phyloP scores from a whole-genome alignment of 1,140 invertebrate species.

The Drosophila guanche region DNA sequence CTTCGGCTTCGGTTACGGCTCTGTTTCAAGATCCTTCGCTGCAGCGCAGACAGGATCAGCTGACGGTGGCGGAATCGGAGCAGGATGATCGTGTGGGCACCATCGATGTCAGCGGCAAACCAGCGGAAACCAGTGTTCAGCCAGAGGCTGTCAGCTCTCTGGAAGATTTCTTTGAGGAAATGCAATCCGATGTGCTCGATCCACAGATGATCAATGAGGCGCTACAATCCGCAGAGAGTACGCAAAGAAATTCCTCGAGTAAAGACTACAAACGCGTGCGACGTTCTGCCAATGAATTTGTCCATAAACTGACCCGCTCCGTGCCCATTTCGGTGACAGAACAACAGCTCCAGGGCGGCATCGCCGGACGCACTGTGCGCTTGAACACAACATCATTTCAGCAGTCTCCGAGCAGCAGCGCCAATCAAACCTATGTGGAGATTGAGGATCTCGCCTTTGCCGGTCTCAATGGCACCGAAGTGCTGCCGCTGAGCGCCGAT shows the following conservation, averaged over 20 bases:
- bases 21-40: constrained; percentile 25
- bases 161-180: constrained; percentile 72
- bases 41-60: constrained; percentile 42
- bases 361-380: constrained; percentile 62
- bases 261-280: constrained; percentile 36
- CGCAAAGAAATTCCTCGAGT: constrained; percentile 1
- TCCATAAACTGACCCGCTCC: constrained; percentile 72
- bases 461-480: constrained; percentile 71
- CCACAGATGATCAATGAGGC: constrained; percentile 78
- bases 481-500: constrained; percentile 36
- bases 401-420: constrained; percentile 31
- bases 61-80: constrained; percentile 45
- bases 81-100: constrained; percentile 64
- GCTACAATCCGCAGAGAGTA: constrained; percentile 18
- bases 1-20: constrained; percentile 33
- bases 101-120: constrained; percentile 36
- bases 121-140: not conserved
- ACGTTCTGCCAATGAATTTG: constrained; percentile 63
- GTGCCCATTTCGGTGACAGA: constrained; percentile 68
- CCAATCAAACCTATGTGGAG: constrained; percentile 53
- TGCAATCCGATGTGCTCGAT: constrained; percentile 70
- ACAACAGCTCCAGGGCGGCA: constrained; percentile 59
- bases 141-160: constrained; percentile 10
- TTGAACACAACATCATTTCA: constrained; percentile 73
- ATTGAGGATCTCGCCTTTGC: constrained; percentile 76